Evolutionary conservation across 53 echinoderm and acorn worm genomes (phyloP), one percentile per base, ranked within the genome.

Genomic region (Hippasteria phrygiana): DNA sequence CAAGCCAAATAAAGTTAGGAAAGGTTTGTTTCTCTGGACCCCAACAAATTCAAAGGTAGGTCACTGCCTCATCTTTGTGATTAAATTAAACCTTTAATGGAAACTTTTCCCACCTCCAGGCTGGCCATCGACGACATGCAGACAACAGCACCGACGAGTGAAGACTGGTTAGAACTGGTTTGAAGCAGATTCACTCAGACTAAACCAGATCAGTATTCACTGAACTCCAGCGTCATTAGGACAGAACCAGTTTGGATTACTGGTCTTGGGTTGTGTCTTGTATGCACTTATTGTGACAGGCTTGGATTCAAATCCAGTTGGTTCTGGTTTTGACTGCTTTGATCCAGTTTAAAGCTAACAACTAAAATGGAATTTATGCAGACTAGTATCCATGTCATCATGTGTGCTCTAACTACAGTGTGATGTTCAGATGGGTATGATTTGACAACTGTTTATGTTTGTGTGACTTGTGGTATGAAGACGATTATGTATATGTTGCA

Each of bases 71-170:
- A 59, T 26, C 54, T 18, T 20, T 59, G 51, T 26, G 59, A 24
- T n/a, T n/a, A n/a, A n/a, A 48, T 48, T 62, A 22, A 18, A 22
- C 33, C 18, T 51, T 14, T 34, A 6, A 78, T 17, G 35, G 71
- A 85, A 70, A 37, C 71, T 17, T 69, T 12, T 69, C 71, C 69
- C 53, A 85, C 85, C 85, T 85, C 71, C 22, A 42, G 70, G 63
- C 16, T 27, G 35, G 29, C 70, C 37, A n/a, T 3, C 33, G 71
- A 71, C 45, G 64, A 70, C 83, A n/a, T n/a, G n/a, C n/a, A 65
- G 67, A 47, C 83, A 85, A 51, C 55, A 70, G 71, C 40, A 37
- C 45, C 24, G 34, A 33, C 83, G 14, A 63, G 51, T 62, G 7
- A 29, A 34, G 48, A 48, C 84, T 26, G 51, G 47, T 48, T 35